Conservation (phyloP, 2,797 vertebrate genomes). For the Lates japonicus region DNA sequence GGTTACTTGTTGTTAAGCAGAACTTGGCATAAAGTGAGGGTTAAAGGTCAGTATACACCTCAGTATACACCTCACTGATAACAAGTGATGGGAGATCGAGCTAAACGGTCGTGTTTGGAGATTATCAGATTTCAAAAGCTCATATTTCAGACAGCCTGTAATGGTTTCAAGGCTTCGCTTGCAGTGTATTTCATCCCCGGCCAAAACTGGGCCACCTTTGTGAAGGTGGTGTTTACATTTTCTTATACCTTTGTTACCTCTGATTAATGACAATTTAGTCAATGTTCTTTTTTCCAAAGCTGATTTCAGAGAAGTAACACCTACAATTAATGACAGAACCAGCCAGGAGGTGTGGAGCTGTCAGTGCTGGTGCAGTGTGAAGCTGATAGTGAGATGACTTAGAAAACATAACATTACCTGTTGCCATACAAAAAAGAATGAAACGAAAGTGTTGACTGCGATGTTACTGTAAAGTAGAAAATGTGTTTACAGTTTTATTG, state of each 20-base stretch:
- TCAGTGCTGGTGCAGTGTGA: background rate
- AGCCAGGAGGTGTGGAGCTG: background rate
- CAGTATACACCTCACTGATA: constrained; percentile 27
- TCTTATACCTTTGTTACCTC: constrained; percentile 6
- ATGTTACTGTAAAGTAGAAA: background rate
- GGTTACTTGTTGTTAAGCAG: constrained; percentile 33
- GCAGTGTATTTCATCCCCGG: background rate
- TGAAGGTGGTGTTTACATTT: constrained; percentile 5
- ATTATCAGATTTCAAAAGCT: constrained; percentile 38
- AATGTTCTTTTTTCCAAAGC: background rate
- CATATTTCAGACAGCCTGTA: background rate
- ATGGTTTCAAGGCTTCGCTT: background rate
- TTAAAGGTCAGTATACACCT: constrained; percentile 50
- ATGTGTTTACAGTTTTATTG: background rate
- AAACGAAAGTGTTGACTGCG: background rate
- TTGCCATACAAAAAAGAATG: background rate
- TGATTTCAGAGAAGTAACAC: background rate
- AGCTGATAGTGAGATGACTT: background rate
- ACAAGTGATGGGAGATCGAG: constrained; percentile 22
- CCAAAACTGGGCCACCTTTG: background rate
- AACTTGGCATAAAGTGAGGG: constrained; percentile 20
- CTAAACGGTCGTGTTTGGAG: background rate
- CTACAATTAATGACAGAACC: background rate
- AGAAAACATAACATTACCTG: background rate
- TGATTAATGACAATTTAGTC: background rate